Base-by-base conservation (phyloP, 1,140 invertebrate species). In the Yoshiicerus persimilis region DNA sequence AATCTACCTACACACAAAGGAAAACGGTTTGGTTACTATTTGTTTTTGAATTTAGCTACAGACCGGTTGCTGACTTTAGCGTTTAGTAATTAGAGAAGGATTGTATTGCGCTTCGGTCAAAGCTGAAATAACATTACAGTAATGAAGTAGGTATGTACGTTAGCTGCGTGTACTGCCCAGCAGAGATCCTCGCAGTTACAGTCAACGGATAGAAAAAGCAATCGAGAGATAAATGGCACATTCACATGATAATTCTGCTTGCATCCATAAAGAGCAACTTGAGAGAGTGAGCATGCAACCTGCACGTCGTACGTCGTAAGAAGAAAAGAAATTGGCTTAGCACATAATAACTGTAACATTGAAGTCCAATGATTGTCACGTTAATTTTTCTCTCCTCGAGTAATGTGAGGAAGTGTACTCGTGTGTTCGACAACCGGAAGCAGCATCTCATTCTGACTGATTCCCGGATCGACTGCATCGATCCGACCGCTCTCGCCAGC, bases 311-410 rank as follows among this genome's bases (percentile, higher is more conserved):
- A 20, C 16, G n/a, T 11, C 16, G 16, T 1, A 47, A 16, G 11
- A 47, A 47, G 1, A 11, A 47, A 20, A 20, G 13, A 47, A 20
- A 56, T n/a, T 56, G 16, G n/a, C 16, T 20, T 56, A 47, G 41
- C n/a, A 5, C 16, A 20, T 47, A 56, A 16, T 56, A 56, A 47
- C 41, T 36, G 32, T 32, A 77, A 80, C 75, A 36, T 30, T 80
- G 75, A 80, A 80, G 75, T 80, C 75, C 75, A 80, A 80, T 80
- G 75, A 80, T 80, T 80, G 75, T 80, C 75, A 80, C 75, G 75
- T 34, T 80, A 36, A 80, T 36, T 23, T 80, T 80, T n/a, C 75
- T 36, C 75, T 80, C 32, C 75, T 36, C 75, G 75, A 80, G 23
- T 16, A 80, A 80, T 80, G n/a, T 34, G 75, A 80, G 75, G 32